phyloP scores from a whole-genome alignment of 2,888 invertebrate species.

The Chaetogeoica ovagalla region DNA sequence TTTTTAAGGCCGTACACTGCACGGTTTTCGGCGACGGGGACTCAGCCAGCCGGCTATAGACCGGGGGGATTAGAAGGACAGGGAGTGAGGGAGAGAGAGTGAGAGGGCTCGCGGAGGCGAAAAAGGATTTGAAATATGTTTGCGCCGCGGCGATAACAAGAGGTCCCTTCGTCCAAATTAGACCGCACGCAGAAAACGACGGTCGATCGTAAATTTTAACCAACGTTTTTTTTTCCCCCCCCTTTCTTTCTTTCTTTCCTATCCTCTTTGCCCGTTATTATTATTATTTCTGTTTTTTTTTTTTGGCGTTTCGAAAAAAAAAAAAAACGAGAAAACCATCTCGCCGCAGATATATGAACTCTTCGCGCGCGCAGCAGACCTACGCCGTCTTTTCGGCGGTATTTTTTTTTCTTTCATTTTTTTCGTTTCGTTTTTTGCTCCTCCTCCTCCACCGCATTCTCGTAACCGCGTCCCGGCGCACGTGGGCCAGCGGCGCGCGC shows the following conservation, averaged over 20 bases:
- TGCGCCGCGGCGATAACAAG: constrained; percentile 34
- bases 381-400: constrained; percentile 23
- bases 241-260: not conserved
- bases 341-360: constrained; percentile 28
- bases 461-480: constrained; percentile 26
- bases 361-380: not conserved
- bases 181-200: constrained; percentile 34
- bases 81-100: not conserved
- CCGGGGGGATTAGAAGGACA: constrained; percentile 1
- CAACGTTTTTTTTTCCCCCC: constrained; percentile 2
- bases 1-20: too few species aligned
- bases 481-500: constrained; percentile 41
- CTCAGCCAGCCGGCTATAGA: constrained; percentile 9
- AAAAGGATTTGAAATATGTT: constrained; percentile 45
- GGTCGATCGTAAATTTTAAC: constrained; percentile 45
- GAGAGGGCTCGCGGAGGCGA: not conserved
- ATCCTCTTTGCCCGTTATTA: too few species aligned
- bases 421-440: not conserved
- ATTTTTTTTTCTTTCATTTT: not conserved
- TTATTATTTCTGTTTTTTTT: not conserved
- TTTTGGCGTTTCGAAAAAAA: not conserved
- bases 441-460: not conserved
- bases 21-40: not conserved
- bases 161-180: constrained; percentile 39
- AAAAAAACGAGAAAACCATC: constrained; percentile 16